Percentiles rank a stretch among this genome's conserved stretches.
Conservation (phyloP, 2,113 vertebrate genomes). For the Caracal caracal region DNA sequence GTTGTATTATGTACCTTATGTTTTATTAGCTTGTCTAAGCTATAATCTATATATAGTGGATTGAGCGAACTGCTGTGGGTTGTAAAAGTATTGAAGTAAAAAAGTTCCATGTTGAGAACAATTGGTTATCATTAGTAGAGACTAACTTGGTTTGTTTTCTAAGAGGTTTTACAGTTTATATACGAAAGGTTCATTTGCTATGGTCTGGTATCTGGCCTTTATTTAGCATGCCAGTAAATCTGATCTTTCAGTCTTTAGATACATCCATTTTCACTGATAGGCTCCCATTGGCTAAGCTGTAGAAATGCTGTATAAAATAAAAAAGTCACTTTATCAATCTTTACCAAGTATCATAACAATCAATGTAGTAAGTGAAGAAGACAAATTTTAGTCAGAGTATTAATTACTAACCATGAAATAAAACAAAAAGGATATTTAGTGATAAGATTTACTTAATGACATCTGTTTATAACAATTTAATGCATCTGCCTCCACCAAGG, state of each 20-base stretch:
- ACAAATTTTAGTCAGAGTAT: constrained; percentile 6
- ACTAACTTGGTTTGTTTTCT: background rate
- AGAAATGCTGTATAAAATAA: background rate
- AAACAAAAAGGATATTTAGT: background rate
- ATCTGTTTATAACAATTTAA: background rate
- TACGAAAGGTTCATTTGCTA: background rate
- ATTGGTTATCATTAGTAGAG: background rate
- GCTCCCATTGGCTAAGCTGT: background rate
- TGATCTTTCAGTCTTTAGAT: background rate
- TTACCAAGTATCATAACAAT: background rate
- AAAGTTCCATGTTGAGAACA: background rate
- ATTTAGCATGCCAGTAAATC: background rate
- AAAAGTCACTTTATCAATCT: background rate
- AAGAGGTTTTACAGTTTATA: background rate
- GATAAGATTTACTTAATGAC: background rate
- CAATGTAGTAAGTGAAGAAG: background rate
- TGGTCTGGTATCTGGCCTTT: background rate
- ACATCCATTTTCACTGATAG: background rate
- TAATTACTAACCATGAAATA: background rate
- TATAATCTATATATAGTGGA: background rate
- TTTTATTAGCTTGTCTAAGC: background rate
- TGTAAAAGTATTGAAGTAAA: background rate
- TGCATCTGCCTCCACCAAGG: background rate
- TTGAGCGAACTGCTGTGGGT: background rate
- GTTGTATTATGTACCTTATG: background rate